These are phyloP conservation scores for Apeira syringaria DNA, from an alignment of 2,888 invertebrate species.

Conservation along the genomic window DNA sequence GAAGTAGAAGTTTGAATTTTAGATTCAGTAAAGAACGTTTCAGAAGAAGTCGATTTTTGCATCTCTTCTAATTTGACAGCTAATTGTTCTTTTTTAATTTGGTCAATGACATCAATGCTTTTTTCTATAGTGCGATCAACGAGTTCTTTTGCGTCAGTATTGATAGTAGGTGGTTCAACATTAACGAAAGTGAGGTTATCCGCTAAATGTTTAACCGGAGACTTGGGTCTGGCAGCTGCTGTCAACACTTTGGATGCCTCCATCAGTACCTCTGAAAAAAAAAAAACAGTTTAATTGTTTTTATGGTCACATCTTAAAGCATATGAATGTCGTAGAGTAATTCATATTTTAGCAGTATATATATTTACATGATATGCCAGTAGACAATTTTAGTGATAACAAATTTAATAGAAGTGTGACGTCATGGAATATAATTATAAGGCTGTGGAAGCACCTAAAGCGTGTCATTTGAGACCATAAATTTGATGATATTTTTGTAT, in stretches of 20 bases:
- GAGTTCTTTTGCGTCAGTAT: slow-evolving; percentile 80
- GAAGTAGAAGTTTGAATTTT: slow-evolving; percentile 70
- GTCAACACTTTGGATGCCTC: slow-evolving; percentile 65
- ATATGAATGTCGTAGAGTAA: no score
- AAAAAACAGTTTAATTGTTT: no score
- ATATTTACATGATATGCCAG: slow-evolving; percentile 1
- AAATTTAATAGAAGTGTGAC: background rate
- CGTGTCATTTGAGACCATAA: slow-evolving; percentile 25
- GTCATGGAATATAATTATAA: slow-evolving; percentile 4
- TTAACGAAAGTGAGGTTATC: slow-evolving; percentile 76
- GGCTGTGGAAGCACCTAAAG: slow-evolving; percentile 33
- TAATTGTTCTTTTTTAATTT: slow-evolving; percentile 70
- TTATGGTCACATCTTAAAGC: no score
- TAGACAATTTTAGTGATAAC: background rate
- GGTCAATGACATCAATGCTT: slow-evolving; percentile 67
- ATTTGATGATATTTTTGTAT: slow-evolving; percentile 7
- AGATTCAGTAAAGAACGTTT: slow-evolving; percentile 70
- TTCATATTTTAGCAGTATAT: slow-evolving; percentile 3
- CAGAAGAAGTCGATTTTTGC: slow-evolving; percentile 62
- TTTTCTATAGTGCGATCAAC: slow-evolving; percentile 78
- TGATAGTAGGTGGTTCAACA: slow-evolving; percentile 79
- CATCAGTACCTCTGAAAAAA: slow-evolving; percentile 69
- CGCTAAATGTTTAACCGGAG: slow-evolving; percentile 73
- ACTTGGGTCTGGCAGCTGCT: slow-evolving; percentile 70
- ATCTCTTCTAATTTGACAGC: slow-evolving; percentile 72